phyloP scores from a whole-genome alignment of 1,140 invertebrate species.

The Acromyrmex heyeri region DNA sequence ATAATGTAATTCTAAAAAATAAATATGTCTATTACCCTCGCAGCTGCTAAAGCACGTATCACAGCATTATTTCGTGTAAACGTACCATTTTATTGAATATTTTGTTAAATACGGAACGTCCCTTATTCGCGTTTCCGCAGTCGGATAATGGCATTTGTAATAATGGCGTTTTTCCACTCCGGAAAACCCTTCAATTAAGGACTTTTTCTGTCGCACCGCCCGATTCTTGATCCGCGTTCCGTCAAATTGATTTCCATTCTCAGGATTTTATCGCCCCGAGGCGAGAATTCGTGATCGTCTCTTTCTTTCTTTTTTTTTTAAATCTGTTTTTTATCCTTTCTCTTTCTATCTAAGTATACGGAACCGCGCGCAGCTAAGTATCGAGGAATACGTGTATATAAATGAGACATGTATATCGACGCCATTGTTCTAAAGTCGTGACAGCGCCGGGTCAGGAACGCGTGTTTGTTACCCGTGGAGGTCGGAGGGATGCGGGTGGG shows the following conservation, averaged over 20 bases:
- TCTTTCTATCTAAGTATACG: constrained; percentile 26
- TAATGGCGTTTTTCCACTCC: constrained; percentile 32
- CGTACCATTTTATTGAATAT: background rate
- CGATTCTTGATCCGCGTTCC: constrained; percentile 68
- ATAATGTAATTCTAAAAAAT: constrained; percentile 1
- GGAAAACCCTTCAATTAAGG: constrained; percentile 52
- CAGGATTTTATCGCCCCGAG: constrained; percentile 70
- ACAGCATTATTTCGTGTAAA: background rate
- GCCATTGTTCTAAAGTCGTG: constrained; percentile 83
- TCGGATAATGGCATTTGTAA: constrained; percentile 30
- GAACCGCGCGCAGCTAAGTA: constrained; percentile 62
- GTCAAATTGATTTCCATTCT: constrained; percentile 77
- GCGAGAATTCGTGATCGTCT: constrained; percentile 49
- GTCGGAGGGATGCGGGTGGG: constrained; percentile 39
- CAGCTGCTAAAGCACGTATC: no score
- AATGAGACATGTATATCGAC: constrained; percentile 84
- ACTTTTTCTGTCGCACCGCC: constrained; percentile 58
- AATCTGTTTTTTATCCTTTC: background rate
- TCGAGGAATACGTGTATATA: constrained; percentile 82
- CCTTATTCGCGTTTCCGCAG: constrained; percentile 9
- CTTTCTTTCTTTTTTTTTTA: background rate
- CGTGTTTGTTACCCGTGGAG: constrained; percentile 74
- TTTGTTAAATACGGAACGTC: background rate
- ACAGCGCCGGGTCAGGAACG: constrained; percentile 82
- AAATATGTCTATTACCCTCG: background rate